Conservation (phyloP, 2,888 invertebrate genomes). For the Meiosimyza platycephala region DNA sequence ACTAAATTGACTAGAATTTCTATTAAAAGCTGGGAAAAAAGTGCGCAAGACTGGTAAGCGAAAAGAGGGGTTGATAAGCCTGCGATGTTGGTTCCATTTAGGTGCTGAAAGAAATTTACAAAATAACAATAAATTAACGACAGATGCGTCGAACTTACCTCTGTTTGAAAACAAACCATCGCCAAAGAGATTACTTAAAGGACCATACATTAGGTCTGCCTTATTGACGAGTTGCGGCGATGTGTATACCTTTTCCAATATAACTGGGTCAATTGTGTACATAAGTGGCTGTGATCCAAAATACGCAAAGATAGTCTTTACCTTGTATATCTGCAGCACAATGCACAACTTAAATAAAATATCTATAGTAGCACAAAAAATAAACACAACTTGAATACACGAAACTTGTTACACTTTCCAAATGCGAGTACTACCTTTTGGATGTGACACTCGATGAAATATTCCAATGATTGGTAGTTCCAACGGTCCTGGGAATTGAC, state of each 20-base stretch:
- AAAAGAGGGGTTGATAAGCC: slow-evolving; percentile 16
- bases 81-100: slow-evolving; percentile 23
- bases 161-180: slow-evolving; percentile 18
- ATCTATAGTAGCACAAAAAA: too few species aligned
- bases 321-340: background rate
- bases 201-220: slow-evolving; percentile 8
- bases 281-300: slow-evolving; percentile 7
- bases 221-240: slow-evolving; percentile 4
- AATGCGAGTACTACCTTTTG: background rate
- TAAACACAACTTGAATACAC: too few species aligned
- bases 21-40: slow-evolving; percentile 21
- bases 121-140: background rate
- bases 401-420: too few species aligned
- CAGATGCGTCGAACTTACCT: background rate
- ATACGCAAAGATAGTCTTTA: background rate
- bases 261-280: slow-evolving; percentile 11
- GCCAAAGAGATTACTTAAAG: slow-evolving; percentile 18
- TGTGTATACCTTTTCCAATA: slow-evolving; percentile 11
- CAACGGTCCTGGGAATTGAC: slow-evolving; percentile 5
- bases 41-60: slow-evolving; percentile 13
- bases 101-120: background rate
- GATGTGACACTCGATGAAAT: background rate
- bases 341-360: too few species aligned
- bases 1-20: background rate
- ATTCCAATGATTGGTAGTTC: slow-evolving; percentile 12